These are phyloP conservation scores for Cantharis nigra DNA, from an alignment of 2,888 invertebrate species.

Conservation along the genomic window DNA sequence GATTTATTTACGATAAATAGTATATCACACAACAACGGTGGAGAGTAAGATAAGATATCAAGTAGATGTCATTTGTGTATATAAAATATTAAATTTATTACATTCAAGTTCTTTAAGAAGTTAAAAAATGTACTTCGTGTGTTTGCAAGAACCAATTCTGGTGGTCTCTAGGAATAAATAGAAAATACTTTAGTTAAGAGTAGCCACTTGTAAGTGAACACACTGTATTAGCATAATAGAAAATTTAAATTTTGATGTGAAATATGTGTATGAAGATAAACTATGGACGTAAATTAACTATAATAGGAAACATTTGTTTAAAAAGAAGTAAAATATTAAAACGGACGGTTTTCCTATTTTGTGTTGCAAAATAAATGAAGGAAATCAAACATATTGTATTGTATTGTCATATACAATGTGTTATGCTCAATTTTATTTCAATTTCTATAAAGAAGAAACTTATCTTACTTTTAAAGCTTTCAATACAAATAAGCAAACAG, in stretches of 20 bases:
- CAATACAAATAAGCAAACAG: neutral
- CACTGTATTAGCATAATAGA: neutral
- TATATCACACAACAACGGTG: too few species aligned
- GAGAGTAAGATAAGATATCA: too few species aligned
- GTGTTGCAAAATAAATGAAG: constrained; percentile 6
- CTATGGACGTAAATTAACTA: neutral
- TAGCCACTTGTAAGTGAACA: neutral
- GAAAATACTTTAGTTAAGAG: too few species aligned
- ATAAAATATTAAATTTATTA: too few species aligned
- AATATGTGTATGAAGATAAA: neutral
- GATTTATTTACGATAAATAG: too few species aligned
- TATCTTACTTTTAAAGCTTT: neutral
- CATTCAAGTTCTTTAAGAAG: too few species aligned
- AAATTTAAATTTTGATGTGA: neutral
- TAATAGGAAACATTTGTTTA: neutral
- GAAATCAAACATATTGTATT: neutral
- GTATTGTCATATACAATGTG: neutral
- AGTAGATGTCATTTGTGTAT: too few species aligned
- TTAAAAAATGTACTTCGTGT: too few species aligned
- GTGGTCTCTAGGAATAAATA: too few species aligned
- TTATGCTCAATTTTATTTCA: neutral
- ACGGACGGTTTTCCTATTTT: constrained; percentile 2
- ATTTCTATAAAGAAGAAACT: neutral
- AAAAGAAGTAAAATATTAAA: constrained; percentile 4
- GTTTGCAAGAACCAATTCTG: too few species aligned